phyloP scores from a whole-genome alignment of 1,140 invertebrate genomes.

The Archivesica marissinica region DNA sequence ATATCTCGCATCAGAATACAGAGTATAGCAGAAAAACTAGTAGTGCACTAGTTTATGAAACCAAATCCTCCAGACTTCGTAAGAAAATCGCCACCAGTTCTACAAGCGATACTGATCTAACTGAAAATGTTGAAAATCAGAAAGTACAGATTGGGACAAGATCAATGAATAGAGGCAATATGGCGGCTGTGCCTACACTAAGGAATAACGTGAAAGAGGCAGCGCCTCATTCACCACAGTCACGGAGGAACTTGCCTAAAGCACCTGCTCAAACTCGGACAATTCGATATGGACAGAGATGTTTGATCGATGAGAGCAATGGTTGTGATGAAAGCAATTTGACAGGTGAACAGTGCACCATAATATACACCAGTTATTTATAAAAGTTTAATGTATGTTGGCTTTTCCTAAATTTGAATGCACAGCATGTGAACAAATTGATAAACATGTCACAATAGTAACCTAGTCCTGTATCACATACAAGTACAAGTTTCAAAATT shows the following conservation, averaged over 20 bases:
- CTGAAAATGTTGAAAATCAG: neutral
- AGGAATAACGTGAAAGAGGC: neutral
- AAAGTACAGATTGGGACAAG: neutral
- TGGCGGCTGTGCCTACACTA: conserved; percentile 15
- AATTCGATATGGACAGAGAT: conserved; percentile 27
- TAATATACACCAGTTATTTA: neutral
- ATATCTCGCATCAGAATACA: too few species aligned
- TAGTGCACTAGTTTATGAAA: neutral
- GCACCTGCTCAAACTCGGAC: conserved; percentile 11
- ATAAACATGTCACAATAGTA: too few species aligned
- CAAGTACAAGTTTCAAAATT: too few species aligned
- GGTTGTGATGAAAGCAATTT: neutral
- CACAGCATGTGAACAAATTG: too few species aligned
- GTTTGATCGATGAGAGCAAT: neutral
- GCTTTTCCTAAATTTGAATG: too few species aligned
- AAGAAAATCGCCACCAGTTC: neutral
- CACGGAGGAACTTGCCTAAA: conserved; percentile 27
- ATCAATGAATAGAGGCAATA: neutral
- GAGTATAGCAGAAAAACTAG: too few species aligned
- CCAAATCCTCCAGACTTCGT: conserved; percentile 13
- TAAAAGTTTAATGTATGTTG: neutral
- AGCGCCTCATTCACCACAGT: neutral
- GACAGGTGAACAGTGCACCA: neutral
- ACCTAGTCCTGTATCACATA: too few species aligned
- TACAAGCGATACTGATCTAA: neutral